Percentiles rank a stretch among this genome's conserved stretches.
Conservation (phyloP, 2,888 invertebrate species). For the Lomographa bimaculata region DNA sequence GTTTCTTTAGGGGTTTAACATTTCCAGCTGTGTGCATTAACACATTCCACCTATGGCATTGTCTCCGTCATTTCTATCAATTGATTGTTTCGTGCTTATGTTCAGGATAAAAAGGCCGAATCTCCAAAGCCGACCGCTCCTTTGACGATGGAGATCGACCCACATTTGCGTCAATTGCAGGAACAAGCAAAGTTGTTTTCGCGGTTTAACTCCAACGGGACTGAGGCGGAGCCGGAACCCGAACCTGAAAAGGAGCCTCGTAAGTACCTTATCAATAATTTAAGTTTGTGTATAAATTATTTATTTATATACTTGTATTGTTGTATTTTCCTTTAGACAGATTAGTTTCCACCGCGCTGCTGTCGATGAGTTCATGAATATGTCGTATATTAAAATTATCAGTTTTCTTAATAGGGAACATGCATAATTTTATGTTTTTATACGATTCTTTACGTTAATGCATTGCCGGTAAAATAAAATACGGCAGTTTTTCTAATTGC, state of each 20-base stretch:
- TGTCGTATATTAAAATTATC: too few relatives aligned
- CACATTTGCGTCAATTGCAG: conserved; percentile 76
- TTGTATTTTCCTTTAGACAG: too few relatives aligned
- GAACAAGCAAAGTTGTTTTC: conserved; percentile 82
- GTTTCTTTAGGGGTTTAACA: too few relatives aligned
- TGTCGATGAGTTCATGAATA: too few relatives aligned
- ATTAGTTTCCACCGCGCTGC: too few relatives aligned
- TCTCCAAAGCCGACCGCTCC: conserved; percentile 69
- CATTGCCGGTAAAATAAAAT: too few relatives aligned
- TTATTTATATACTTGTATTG: too few relatives aligned
- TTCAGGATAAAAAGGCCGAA: conserved; percentile 64
- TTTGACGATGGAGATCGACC: conserved; percentile 78
- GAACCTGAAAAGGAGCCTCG: conserved; percentile 55
- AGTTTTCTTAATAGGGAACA: too few relatives aligned
- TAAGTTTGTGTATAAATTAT: too few relatives aligned
- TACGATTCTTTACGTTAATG: too few relatives aligned
- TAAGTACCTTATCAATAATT: conserved; percentile 41
- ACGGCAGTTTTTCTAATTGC: too few relatives aligned
- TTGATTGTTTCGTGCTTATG: conserved; percentile 23
- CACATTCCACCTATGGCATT: conserved; percentile 13
- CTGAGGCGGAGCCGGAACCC: conserved; percentile 43
- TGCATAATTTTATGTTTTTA: too few relatives aligned
- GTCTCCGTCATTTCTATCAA: conserved; percentile 3
- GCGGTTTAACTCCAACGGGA: conserved; percentile 65
- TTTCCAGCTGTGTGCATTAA: conserved; percentile 22